phyloP scores from a whole-genome alignment of 2,888 invertebrate species.

The Stramonita haemastoma region DNA sequence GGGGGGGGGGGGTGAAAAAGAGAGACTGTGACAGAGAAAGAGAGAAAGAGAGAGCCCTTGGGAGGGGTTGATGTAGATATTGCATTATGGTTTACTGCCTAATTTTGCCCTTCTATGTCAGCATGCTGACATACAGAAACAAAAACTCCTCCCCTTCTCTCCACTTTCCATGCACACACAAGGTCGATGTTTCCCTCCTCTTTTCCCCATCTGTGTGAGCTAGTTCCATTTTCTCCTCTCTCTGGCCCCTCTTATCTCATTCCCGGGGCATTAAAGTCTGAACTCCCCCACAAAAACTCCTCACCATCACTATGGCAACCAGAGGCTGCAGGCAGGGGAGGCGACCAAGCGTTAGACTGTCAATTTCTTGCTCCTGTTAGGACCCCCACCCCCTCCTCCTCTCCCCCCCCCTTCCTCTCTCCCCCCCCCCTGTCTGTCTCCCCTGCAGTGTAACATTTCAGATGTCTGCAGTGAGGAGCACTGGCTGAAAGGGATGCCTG shows the following conservation, averaged over 20 bases:
- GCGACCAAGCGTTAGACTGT: conserved; percentile 11
- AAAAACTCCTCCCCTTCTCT: background rate
- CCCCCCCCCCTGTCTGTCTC: no score
- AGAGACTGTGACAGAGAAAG: conserved; percentile 12
- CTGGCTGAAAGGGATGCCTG: background rate
- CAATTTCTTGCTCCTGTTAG: conserved; percentile 9
- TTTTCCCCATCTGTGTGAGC: background rate
- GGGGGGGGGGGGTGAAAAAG: background rate
- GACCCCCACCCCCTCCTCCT: background rate
- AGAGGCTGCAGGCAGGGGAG: background rate
- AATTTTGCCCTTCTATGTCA: conserved; percentile 30
- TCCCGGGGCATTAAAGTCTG: conserved; percentile 33
- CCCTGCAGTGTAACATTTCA: background rate
- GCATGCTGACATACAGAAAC: background rate
- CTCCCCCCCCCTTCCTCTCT: no score
- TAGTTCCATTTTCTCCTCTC: conserved; percentile 35
- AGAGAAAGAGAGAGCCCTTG: conserved; percentile 22
- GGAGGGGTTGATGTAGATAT: background rate
- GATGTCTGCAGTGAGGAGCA: background rate
- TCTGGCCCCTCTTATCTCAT: conserved; percentile 34
- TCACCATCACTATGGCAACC: conserved; percentile 31
- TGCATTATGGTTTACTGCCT: conserved; percentile 32
- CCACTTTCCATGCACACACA: conserved; percentile 7
- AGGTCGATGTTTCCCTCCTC: conserved; percentile 10
- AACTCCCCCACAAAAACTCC: conserved; percentile 8